phyloP scores from a whole-genome alignment of 2,797 vertebrate genomes.

The Phataginus tetradactyla region DNA sequence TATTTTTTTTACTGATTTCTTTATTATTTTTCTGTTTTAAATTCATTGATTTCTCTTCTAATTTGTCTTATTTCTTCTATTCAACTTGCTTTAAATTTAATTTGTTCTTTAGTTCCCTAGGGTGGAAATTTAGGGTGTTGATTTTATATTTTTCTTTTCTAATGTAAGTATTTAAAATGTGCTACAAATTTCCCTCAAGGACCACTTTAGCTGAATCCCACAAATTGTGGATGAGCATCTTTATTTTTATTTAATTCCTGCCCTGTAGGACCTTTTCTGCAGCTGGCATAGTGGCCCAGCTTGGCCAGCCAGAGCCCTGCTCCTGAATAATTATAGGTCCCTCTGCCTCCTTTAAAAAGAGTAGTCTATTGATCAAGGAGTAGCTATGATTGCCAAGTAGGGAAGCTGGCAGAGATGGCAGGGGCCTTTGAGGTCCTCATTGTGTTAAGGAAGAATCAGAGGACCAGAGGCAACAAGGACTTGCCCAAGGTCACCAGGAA shows the following conservation, averaged over 20 bases:
- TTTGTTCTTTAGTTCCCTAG: not conserved
- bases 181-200: not conserved
- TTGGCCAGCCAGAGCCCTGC: not conserved
- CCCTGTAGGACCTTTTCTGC: not conserved
- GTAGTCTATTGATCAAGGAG: not conserved
- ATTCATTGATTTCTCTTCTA: not conserved
- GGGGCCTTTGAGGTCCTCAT: not conserved
- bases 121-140: not conserved
- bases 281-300: not conserved
- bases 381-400: not conserved
- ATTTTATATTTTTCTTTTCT: not conserved
- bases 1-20: not conserved
- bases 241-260: not conserved
- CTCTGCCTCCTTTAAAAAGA: not conserved
- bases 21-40: not conserved
- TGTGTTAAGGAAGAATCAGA: not conserved
- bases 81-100: not conserved
- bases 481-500: not conserved
- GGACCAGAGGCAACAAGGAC: not conserved
- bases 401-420: not conserved
- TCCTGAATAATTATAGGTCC: not conserved
- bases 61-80: not conserved
- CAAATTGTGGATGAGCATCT: not conserved
- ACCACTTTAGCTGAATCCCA: not conserved
- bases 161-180: not conserved